Evolutionary conservation across 2,113 vertebrate genomes (phyloP).

Genomic region (Astatoreochromis straeleni): DNA sequence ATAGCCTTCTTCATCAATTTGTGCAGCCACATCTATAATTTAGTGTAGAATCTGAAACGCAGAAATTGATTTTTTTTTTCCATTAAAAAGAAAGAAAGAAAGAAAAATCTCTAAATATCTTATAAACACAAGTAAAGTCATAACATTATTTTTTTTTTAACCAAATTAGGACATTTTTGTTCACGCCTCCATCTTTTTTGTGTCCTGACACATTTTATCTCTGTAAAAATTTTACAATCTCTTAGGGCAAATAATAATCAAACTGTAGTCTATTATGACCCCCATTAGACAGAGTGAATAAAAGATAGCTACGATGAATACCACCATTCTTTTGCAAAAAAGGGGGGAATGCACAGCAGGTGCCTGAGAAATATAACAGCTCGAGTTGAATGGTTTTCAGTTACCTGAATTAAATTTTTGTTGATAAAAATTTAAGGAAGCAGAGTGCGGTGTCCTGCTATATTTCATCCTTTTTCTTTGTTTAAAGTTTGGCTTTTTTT

Average conservation of each 20-base stretch:
- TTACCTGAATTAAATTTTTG: constrained; percentile 18
- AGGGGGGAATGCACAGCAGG: constrained; percentile 11
- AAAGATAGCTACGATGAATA: constrained; percentile 42
- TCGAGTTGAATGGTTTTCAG: constrained; percentile 22
- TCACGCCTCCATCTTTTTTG: background rate
- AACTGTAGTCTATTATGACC: constrained; percentile 23
- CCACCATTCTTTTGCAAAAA: constrained; percentile 1
- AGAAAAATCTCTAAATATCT: background rate
- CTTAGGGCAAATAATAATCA: constrained; percentile 36
- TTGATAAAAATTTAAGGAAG: constrained; percentile 18
- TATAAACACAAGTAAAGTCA: background rate
- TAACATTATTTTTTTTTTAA: background rate
- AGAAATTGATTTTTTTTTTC: background rate
- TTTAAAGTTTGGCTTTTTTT: background rate
- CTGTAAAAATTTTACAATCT: constrained; percentile 20
- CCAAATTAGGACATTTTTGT: background rate
- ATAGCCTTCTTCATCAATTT: background rate
- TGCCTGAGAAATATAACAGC: constrained; percentile 11
- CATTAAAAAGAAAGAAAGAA: background rate
- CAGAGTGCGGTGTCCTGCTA: background rate
- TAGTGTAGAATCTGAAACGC: background rate
- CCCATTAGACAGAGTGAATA: constrained; percentile 36
- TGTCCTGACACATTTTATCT: constrained; percentile 22
- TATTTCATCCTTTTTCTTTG: background rate
- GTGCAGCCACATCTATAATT: background rate